A percentile compares a stretch with the other conserved stretches of the same genome.
These are phyloP conservation scores for Parnassius glacialis DNA, from an alignment of 2,888 invertebrate genomes.

Conservation along the genomic window DNA sequence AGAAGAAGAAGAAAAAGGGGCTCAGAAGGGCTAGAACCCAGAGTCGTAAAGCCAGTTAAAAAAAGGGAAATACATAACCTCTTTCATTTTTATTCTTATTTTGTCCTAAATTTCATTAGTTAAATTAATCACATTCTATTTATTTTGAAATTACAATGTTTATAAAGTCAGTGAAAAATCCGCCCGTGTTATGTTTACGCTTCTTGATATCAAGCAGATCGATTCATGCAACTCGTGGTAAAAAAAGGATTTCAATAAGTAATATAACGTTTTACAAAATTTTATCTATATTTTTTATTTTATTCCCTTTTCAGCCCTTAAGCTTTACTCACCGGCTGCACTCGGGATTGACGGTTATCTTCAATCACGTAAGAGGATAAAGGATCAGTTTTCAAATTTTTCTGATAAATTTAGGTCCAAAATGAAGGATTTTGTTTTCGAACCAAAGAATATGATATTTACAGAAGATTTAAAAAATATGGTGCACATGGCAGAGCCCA, in stretches of 20 bases:
- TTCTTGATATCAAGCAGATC: slow-evolving; percentile 12
- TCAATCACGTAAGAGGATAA: slow-evolving; percentile 72
- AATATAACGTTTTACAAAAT: neutral
- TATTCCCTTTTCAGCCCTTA: slow-evolving; percentile 44
- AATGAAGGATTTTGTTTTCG: slow-evolving; percentile 83
- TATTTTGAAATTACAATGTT: slow-evolving; percentile 15
- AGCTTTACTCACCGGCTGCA: slow-evolving; percentile 79
- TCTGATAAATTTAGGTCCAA: slow-evolving; percentile 84
- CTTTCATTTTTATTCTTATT: neutral
- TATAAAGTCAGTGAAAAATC: slow-evolving; percentile 14
- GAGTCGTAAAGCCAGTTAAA: too few relatives aligned
- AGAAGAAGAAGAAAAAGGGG: too few relatives aligned
- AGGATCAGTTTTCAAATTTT: slow-evolving; percentile 82
- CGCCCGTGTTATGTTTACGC: slow-evolving; percentile 1
- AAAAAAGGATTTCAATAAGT: neutral
- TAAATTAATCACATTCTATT: neutral
- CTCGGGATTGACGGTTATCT: slow-evolving; percentile 84
- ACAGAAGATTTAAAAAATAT: slow-evolving; percentile 93
- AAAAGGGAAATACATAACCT: slow-evolving; percentile 14
- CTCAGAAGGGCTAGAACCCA: too few relatives aligned
- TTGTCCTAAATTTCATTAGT: too few relatives aligned
- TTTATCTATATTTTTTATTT: neutral
- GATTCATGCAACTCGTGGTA: slow-evolving; percentile 30
- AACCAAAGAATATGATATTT: slow-evolving; percentile 85
- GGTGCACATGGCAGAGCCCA: slow-evolving; percentile 84